These are phyloP conservation scores for Poeciliopsis turneri DNA, from an alignment of 2,797 vertebrate genomes.

Conservation along the genomic window DNA sequence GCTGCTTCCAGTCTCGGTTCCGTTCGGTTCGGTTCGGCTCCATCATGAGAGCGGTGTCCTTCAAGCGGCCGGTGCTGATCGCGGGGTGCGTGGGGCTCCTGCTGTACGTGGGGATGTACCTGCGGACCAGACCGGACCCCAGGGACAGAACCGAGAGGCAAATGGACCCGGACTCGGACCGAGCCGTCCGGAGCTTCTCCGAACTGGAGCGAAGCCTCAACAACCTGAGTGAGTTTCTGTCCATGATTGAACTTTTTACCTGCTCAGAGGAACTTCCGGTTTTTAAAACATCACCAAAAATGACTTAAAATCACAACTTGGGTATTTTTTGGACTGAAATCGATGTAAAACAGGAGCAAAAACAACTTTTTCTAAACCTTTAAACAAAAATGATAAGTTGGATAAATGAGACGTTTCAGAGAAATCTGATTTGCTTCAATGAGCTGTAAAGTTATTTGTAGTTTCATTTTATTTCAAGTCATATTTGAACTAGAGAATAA, in stretches of 20 bases:
- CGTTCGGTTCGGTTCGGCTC: fast-evolving
- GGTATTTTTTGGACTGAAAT: too few relatives aligned
- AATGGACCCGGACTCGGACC: fast-evolving
- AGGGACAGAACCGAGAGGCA: fast-evolving
- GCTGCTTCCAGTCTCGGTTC: not conserved
- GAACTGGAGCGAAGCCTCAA: conserved; percentile 32
- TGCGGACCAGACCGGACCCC: fast-evolving
- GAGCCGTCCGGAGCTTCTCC: not conserved
- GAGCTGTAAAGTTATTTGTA: too few relatives aligned
- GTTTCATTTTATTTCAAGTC: too few relatives aligned
- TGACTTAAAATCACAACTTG: too few relatives aligned
- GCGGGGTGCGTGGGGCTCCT: not conserved
- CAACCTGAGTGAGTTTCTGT: conserved; percentile 49
- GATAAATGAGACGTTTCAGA: too few relatives aligned
- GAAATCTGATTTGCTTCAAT: too few relatives aligned
- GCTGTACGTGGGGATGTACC: not conserved
- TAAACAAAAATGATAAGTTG: too few relatives aligned
- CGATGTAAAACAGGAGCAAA: too few relatives aligned
- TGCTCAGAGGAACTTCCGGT: too few relatives aligned
- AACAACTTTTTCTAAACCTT: too few relatives aligned
- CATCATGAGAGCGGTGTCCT: conserved; percentile 25
- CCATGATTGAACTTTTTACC: not conserved
- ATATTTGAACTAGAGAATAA: too few relatives aligned
- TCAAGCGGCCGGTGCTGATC: fast-evolving
- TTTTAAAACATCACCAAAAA: too few relatives aligned